Evolutionary conservation across 2,113 vertebrate genomes (phyloP), one percentile per base, ranked within the genome.

Genomic region (Formicarius rufipectus): DNA sequence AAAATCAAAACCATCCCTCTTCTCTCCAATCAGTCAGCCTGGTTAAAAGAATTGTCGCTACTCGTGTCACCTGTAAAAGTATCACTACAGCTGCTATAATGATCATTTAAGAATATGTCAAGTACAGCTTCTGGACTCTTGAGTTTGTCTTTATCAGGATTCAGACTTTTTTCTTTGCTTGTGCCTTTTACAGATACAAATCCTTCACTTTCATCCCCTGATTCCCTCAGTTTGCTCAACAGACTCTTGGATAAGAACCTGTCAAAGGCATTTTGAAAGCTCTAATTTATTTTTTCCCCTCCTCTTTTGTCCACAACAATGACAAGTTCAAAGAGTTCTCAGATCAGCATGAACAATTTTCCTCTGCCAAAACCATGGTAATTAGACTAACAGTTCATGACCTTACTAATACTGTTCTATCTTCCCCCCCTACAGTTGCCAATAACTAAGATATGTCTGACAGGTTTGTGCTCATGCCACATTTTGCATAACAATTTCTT

Each of bases 331-430:
- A 67, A 73, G 88, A 93, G 45, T 63, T 88, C 63, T 86, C 79
- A 28, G 42, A 92, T 67, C 59, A 81, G 63, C 66, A 71, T 0
- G 12, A 71, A 86, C 18, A 58, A 42, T 90, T 89, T 73, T 84
- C 47, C 42, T 84, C 68, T 90, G 79, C 68, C 88, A 88, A 90
- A 88, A 30, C 47, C 37, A 77, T 18, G 79, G 42, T 92, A 95
- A 96, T 95, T 94, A 92, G 35, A 94, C 83, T 86, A 77, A 90
- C 63, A 84, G 74, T 82, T 90, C 83, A 74, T 64, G 79, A 93
- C 72, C 88, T 81, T 74, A 68, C 59, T 84, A 33, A 55, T 53
- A 62, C 13, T 39, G n/a, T 33, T 90, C 53, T 85, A 5, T 44
- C 47, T 50, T 37, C 9, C 21, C 21, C 21, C 55, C 31, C 22